Percentiles rank a stretch among this genome's conserved stretches.
These are phyloP conservation scores for Bursaphelenchus okinawaensis DNA, from an alignment of 2,888 invertebrate species.

Conservation along the genomic window DNA sequence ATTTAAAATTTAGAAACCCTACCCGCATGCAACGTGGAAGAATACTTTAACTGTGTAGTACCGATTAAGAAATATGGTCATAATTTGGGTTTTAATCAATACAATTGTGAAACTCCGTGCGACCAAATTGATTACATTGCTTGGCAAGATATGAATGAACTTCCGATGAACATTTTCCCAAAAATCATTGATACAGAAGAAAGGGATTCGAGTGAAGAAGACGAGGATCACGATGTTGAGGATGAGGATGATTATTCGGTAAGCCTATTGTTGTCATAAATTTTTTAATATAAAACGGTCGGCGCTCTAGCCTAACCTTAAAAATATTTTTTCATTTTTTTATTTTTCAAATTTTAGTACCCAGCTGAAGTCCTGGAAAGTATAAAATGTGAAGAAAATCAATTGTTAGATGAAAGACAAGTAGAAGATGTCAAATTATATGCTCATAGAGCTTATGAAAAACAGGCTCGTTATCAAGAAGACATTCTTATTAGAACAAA, in stretches of 20 bases:
- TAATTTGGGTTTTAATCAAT: slow-evolving; percentile 31
- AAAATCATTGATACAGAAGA: slow-evolving; percentile 44
- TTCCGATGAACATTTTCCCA: slow-evolving; percentile 53
- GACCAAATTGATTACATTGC: slow-evolving; percentile 54
- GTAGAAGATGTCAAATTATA: slow-evolving; percentile 44
- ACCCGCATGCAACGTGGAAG: slow-evolving; percentile 47
- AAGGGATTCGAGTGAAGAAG: slow-evolving; percentile 29
- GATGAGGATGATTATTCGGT: slow-evolving; percentile 42
- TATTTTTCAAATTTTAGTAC: neutral
- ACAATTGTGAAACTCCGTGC: slow-evolving; percentile 47
- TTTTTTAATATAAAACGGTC: slow-evolving; percentile 1
- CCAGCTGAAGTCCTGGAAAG: slow-evolving; percentile 20
- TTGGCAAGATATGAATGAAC: slow-evolving; percentile 56
- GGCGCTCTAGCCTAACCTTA: no score
- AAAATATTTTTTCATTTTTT: slow-evolving; percentile 1
- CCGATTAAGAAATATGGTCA: slow-evolving; percentile 33
- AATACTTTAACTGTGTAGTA: slow-evolving; percentile 54
- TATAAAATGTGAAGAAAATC: slow-evolving; percentile 33
- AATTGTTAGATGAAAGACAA: slow-evolving; percentile 26
- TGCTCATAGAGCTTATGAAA: slow-evolving; percentile 52
- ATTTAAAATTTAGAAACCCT: slow-evolving; percentile 16
- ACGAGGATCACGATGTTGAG: slow-evolving; percentile 45
- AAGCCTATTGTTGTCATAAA: neutral
- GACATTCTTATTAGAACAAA: slow-evolving; percentile 50
- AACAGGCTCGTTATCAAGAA: slow-evolving; percentile 54